Base-by-base conservation (phyloP, 2,797 vertebrate genomes). In the Onychomys torridus region DNA sequence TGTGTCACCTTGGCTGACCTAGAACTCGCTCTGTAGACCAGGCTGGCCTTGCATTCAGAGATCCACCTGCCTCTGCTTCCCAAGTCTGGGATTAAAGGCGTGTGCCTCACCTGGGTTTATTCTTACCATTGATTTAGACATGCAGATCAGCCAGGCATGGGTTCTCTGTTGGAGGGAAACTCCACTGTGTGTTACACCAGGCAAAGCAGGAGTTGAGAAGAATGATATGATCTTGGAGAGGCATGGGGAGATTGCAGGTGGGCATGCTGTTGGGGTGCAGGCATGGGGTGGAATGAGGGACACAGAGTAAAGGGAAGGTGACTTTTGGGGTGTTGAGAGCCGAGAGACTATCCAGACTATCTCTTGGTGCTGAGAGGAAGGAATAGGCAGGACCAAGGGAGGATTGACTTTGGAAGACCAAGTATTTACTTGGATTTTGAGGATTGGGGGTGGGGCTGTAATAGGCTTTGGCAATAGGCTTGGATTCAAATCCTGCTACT, bases 381-480 rank as follows among this genome's bases (percentile, higher is more conserved):
- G 76, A 67, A 37, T 14, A 83, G 67, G 69, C 21, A n/a, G 63
- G 57, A 46, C 37, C 49, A 32, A 78, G 21, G 69, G 65, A 86
- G 79, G 76, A 37, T 29, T 73, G 71, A 49, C 61, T 40, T 94
- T 69, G 34, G 9, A 46, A 84, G 67, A 52, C 2, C 43, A 11
- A n/a, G 46, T 34, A 85, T 93, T 93, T 29, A 32, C 37, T 93
- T 79, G 14, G 49, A 14, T 55, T 94, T 96, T 94, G 77, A 95
- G 94, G 63, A 14, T 32, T 23, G 61, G 52, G n/a, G 11, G 11
- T 49, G 59, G 34, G 32, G n/a, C 32, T 83, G 75, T 25, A 76
- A 46, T 59, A 43, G 75, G 14, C 21, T 32, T 63, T 76, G 40
- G 75, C 92, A 75, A 78, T n/a, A 89, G 75, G 83, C 21, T 86